These are phyloP conservation scores for Menidia beryllina DNA, from an alignment of 2,113 vertebrate genomes.

Conservation along the genomic window DNA sequence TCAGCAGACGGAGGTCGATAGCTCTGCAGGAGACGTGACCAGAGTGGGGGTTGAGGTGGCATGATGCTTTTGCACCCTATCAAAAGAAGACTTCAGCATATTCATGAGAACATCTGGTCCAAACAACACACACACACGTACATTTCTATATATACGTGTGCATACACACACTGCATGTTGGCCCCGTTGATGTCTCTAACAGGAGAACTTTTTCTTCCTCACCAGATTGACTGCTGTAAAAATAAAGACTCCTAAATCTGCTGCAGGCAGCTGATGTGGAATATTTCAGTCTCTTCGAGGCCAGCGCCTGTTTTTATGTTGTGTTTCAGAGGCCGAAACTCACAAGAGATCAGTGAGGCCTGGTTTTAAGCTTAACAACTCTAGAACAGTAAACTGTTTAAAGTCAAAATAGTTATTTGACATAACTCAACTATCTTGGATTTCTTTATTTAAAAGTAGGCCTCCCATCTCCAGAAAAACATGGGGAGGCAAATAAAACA, in stretches of 20 bases:
- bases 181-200: constrained; percentile 6
- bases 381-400: constrained; percentile 1
- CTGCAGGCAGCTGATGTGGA: neutral
- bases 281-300: constrained; percentile 19
- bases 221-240: constrained; percentile 42
- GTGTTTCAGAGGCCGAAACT: neutral
- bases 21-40: constrained; percentile 4
- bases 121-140: constrained; percentile 21
- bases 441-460: too few species aligned
- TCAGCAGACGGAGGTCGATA: constrained; percentile 13
- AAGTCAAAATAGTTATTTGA: neutral
- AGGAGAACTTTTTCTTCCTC: constrained; percentile 3
- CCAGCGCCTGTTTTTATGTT: constrained; percentile 28
- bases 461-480: neutral
- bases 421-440: neutral
- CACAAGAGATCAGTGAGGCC: neutral
- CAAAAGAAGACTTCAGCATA: constrained; percentile 36
- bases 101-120: constrained; percentile 52
- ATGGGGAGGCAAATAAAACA: too few species aligned
- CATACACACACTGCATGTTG: constrained; percentile 37
- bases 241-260: constrained; percentile 34
- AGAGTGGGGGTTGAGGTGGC: constrained; percentile 37
- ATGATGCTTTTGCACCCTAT: constrained; percentile 56
- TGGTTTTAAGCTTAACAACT: neutral
- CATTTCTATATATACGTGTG: too few species aligned